A percentile compares a stretch with the other conserved stretches of the same genome.
Conservation (phyloP, 2,113 vertebrate genomes). For the Brevimyrus niger region DNA sequence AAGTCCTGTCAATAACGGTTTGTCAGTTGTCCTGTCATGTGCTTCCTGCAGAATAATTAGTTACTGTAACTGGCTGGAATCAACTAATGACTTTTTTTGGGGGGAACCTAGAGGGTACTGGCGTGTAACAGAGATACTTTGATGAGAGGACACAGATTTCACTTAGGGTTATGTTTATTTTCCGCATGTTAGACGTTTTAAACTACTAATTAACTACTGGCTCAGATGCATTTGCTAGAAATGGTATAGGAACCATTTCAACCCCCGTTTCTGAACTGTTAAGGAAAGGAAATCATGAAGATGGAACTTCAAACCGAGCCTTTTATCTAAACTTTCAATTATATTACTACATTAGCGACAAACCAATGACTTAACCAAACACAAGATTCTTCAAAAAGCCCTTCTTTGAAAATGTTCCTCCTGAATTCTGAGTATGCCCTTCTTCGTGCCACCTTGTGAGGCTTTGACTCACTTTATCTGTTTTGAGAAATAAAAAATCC, state of each 20-base stretch:
- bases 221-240: not conserved
- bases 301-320: not conserved
- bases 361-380: not conserved
- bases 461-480: not conserved
- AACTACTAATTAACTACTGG: not conserved
- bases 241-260: not conserved
- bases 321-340: not conserved
- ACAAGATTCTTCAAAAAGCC: not conserved
- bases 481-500: not conserved
- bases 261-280: not conserved
- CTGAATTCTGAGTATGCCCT: not conserved
- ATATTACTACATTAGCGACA: not conserved
- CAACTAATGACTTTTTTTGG: conserved; percentile 59
- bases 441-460: not conserved
- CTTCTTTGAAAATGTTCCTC: not conserved
- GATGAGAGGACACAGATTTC: not conserved
- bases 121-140: conserved; percentile 20
- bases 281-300: not conserved
- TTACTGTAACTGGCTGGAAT: conserved; percentile 60
- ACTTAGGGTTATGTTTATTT: not conserved
- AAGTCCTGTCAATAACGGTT: conserved; percentile 69
- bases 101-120: conserved; percentile 51
- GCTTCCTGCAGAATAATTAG: conserved; percentile 59
- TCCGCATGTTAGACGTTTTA: not conserved
- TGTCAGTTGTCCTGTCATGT: conserved; percentile 59